Percentiles rank a stretch among this genome's conserved stretches.
Conservation (phyloP, 1,140 invertebrate species). For the Procambarus virginalis region DNA sequence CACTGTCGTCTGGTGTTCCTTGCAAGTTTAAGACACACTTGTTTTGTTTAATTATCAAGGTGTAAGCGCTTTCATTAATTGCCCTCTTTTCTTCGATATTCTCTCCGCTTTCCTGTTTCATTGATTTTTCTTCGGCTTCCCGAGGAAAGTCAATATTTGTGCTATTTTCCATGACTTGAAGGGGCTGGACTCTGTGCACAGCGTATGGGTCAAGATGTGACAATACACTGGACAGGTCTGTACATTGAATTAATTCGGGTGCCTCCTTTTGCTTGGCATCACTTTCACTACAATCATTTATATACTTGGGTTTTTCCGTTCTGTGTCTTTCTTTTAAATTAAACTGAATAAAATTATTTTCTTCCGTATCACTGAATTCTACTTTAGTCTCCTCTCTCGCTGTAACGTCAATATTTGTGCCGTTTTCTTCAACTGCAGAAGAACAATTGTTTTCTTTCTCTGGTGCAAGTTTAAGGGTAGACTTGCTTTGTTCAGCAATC, state of each 20-base stretch:
- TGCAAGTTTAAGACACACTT: too few relatives aligned
- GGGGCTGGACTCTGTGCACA: neutral
- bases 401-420: neutral
- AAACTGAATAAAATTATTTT: neutral
- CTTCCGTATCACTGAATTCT: neutral
- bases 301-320: neutral
- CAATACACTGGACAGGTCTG: neutral
- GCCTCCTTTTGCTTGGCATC: neutral
- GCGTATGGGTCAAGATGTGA: neutral
- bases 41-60: too few relatives aligned
- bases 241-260: neutral
- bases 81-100: too few relatives aligned
- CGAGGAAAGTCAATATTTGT: conserved; percentile 23
- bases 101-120: neutral
- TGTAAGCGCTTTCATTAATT: too few relatives aligned
- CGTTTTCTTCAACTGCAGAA: neutral
- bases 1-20: too few relatives aligned
- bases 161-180: conserved; percentile 14
- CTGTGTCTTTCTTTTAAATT: neutral
- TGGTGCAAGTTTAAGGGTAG: neutral
- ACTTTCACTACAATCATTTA: neutral
- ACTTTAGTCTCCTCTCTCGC: neutral
- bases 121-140: neutral
- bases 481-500: neutral
- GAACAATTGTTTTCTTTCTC: conserved; percentile 4